Conservation (phyloP, 2,888 invertebrate genomes). For the Camptogramma bilineatum region DNA sequence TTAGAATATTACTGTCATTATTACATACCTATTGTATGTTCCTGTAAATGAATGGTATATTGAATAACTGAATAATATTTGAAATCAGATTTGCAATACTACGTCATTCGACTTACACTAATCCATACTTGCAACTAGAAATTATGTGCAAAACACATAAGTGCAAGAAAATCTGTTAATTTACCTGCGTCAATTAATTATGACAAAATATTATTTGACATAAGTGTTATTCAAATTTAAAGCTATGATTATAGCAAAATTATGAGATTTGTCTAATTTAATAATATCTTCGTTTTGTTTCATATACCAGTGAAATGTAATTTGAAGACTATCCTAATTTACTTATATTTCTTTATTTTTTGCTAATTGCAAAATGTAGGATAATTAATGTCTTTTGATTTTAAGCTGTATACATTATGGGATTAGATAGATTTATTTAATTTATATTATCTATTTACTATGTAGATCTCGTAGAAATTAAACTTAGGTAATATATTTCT, state of each 20-base stretch:
- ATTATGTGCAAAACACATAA: no score
- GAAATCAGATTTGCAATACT: no score
- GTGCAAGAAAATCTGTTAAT: no score
- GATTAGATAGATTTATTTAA: not conserved
- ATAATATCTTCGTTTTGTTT: conserved; percentile 46
- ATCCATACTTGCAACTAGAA: no score
- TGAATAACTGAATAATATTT: no score
- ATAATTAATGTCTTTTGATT: not conserved
- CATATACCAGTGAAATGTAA: conserved; percentile 45
- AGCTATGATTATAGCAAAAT: not conserved
- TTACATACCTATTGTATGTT: no score
- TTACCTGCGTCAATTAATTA: no score
- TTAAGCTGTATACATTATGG: not conserved
- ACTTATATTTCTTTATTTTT: not conserved
- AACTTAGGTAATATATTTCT: conserved; percentile 36
- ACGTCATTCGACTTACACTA: no score
- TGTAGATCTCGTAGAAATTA: conserved; percentile 57
- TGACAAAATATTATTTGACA: no score
- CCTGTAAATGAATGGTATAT: no score
- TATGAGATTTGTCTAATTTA: not conserved
- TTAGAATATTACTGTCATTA: no score
- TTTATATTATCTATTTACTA: conserved; percentile 14
- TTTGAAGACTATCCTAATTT: not conserved
- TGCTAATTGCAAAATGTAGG: not conserved
- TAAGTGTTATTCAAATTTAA: not conserved